These are phyloP conservation scores for Hoplodrina blanda DNA, from an alignment of 2,888 invertebrate species.

Conservation along the genomic window DNA sequence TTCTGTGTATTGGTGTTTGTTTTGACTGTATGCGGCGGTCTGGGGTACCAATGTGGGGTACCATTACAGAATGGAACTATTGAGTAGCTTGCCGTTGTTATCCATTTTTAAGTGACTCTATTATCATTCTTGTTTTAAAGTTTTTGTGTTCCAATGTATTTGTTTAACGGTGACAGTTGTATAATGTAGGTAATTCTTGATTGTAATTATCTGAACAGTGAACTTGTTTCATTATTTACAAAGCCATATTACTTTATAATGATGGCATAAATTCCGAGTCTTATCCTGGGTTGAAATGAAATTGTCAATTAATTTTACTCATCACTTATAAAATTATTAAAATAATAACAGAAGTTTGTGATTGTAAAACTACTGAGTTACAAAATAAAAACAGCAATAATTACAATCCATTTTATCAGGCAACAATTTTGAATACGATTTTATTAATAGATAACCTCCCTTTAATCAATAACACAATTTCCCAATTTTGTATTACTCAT, in stretches of 20 bases:
- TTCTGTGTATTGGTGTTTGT: conserved; percentile 87
- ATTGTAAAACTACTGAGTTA: too few species aligned
- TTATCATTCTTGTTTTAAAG: conserved; percentile 66
- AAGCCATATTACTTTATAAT: neutral
- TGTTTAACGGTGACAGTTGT: conserved; percentile 22
- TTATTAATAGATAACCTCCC: too few species aligned
- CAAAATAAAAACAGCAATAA: too few species aligned
- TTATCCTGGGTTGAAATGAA: too few species aligned
- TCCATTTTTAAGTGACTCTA: conserved; percentile 65
- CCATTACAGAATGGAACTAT: conserved; percentile 79
- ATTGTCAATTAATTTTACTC: too few species aligned
- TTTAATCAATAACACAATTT: too few species aligned
- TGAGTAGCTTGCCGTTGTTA: conserved; percentile 65
- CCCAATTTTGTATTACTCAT: too few species aligned
- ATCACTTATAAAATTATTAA: too few species aligned
- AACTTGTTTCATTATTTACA: neutral
- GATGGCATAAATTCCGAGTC: neutral
- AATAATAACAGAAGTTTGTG: too few species aligned
- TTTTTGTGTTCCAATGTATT: conserved; percentile 35
- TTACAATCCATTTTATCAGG: too few species aligned
- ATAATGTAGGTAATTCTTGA: neutral
- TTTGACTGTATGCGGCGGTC: conserved; percentile 87
- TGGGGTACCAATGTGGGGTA: conserved; percentile 84
- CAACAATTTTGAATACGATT: too few species aligned
- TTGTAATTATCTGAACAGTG: neutral